Evolutionary conservation across 2,888 invertebrate genomes (phyloP).

Genomic region (Molorchus minor): DNA sequence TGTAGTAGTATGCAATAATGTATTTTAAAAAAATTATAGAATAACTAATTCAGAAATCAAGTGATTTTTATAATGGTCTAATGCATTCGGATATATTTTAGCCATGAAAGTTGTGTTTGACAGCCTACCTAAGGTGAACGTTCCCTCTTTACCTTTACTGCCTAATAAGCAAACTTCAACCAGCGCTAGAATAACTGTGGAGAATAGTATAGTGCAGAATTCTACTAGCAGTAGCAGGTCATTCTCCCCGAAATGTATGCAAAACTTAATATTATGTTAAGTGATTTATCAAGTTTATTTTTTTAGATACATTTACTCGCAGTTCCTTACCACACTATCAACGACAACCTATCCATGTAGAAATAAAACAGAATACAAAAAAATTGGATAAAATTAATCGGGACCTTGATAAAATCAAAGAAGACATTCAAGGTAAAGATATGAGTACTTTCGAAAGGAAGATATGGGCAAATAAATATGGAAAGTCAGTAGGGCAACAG

Average conservation of each 20-base stretch:
- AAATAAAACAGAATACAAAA: not conserved
- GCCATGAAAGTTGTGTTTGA: conserved; percentile 39
- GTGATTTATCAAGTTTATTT: too few relatives aligned
- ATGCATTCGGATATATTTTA: conserved; percentile 16
- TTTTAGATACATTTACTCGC: too few relatives aligned
- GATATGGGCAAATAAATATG: conserved; percentile 44
- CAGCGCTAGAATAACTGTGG: not conserved
- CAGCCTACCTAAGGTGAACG: conserved; percentile 25
- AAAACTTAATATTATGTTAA: too few relatives aligned
- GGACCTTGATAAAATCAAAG: conserved; percentile 17
- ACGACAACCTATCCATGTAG: not conserved
- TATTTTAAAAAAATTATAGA: too few relatives aligned
- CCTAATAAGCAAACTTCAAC: not conserved
- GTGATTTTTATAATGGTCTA: not conserved
- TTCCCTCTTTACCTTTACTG: not conserved
- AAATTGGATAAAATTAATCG: conserved; percentile 17
- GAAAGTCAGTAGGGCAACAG: conserved; percentile 42
- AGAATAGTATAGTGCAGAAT: not conserved
- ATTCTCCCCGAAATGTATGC: conserved; percentile 25
- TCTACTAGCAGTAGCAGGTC: conserved; percentile 25
- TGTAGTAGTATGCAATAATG: too few relatives aligned
- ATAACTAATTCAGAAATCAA: too few relatives aligned
- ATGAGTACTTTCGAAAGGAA: conserved; percentile 26
- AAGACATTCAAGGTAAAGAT: conserved; percentile 11
- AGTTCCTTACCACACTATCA: not conserved